Conservation (phyloP, 2,888 invertebrate genomes). For the Sthenelais limicola region DNA sequence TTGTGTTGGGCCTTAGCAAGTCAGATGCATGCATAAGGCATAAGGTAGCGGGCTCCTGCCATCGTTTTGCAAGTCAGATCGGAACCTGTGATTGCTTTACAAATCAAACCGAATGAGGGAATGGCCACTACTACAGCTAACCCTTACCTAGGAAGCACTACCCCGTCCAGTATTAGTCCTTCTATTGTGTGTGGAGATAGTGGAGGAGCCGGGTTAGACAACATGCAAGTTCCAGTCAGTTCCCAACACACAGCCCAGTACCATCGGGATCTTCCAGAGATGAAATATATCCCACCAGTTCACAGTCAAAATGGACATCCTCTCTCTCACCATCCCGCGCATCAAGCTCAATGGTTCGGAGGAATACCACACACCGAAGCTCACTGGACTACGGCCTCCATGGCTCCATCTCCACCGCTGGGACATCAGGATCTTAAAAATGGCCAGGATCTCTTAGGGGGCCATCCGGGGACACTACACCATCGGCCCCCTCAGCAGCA, state of each 20-base stretch:
- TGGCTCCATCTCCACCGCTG: conserved; percentile 31
- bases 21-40: conserved; percentile 77
- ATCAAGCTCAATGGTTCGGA: conserved; percentile 47
- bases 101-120: conserved; percentile 46
- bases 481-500: conserved; percentile 77
- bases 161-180: conserved; percentile 75
- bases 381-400: conserved; percentile 37
- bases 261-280: conserved; percentile 78
- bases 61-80: conserved; percentile 63
- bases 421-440: conserved; percentile 76
- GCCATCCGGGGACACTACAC: conserved; percentile 56
- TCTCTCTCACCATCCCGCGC: conserved; percentile 41
- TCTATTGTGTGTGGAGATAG: conserved; percentile 79
- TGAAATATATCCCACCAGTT: conserved; percentile 76
- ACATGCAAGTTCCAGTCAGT: conserved; percentile 66
- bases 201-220: conserved; percentile 70
- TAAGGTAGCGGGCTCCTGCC: conserved; percentile 64
- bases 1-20: conserved; percentile 56
- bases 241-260: conserved; percentile 62
- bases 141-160: conserved; percentile 86
- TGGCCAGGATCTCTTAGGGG: conserved; percentile 60
- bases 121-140: conserved; percentile 91
- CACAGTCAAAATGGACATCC: conserved; percentile 45
- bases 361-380: conserved; percentile 42
- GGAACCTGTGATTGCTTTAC: conserved; percentile 49